phyloP scores from a whole-genome alignment of 1,140 invertebrate genomes.

The Diuraphis noxia region DNA sequence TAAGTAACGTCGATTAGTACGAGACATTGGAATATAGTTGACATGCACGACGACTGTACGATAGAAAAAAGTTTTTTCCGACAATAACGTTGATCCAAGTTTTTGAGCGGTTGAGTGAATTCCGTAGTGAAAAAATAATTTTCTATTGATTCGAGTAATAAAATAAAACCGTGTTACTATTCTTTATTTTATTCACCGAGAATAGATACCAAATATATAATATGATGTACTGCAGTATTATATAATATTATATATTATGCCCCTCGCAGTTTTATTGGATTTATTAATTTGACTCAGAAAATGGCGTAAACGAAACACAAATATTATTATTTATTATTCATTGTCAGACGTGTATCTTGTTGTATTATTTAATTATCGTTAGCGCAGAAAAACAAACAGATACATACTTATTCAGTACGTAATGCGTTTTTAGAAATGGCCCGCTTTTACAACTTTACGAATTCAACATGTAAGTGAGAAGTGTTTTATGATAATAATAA shows the following conservation, averaged over 20 bases:
- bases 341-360: not conserved
- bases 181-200: not conserved
- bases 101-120: not conserved
- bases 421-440: not conserved
- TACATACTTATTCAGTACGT: not conserved
- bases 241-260: not conserved
- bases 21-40: not conserved
- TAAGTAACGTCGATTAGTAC: conserved; percentile 20
- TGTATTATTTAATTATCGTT: not conserved
- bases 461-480: conserved; percentile 15
- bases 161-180: conserved; percentile 9
- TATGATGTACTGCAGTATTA: not conserved
- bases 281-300: not conserved
- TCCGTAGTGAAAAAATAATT: not conserved
- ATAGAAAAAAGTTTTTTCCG: not conserved
- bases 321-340: not conserved
- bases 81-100: not conserved
- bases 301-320: not conserved
- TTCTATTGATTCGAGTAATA: not conserved
- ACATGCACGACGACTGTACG: not conserved
- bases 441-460: not conserved
- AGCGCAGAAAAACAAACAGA: not conserved
- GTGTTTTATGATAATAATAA: not conserved
- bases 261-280: not conserved
- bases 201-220: not conserved